Conservation (phyloP, 1,140 invertebrate species). For the Ladona fulva region DNA sequence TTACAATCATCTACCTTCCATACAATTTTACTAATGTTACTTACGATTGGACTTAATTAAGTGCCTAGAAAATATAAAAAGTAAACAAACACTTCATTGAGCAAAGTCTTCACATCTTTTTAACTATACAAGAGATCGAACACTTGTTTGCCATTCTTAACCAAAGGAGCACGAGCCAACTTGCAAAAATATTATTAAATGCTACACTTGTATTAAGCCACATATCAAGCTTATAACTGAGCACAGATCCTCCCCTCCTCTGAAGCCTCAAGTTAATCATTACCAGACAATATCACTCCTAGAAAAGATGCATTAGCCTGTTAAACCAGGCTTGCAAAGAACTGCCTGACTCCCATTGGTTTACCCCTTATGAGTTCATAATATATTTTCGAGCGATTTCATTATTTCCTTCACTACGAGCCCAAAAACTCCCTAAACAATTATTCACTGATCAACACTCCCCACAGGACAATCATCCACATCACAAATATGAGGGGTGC, state of each 20-base stretch:
- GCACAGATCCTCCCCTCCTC: constrained; percentile 3
- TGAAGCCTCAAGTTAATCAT: no score
- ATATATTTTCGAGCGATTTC: not conserved
- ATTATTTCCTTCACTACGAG: not conserved
- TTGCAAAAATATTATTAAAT: not conserved
- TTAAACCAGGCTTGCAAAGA: not conserved
- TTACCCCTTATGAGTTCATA: not conserved
- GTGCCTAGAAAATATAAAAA: constrained; percentile 14
- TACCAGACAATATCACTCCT: no score
- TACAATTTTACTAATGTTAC: no score
- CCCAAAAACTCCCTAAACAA: not conserved
- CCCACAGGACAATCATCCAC: not conserved
- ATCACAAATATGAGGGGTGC: not conserved
- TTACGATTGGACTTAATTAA: constrained; percentile 12
- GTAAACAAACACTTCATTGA: constrained; percentile 3
- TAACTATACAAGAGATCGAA: not conserved
- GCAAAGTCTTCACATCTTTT: not conserved
- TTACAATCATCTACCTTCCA: no score
- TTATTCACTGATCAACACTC: not conserved
- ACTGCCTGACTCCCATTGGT: not conserved
- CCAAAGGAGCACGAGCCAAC: not conserved
- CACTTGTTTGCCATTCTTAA: not conserved
- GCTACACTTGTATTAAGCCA: not conserved
- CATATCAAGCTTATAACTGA: not conserved
- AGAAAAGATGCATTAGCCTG: not conserved